A percentile compares a stretch with the other conserved stretches of the same genome.
phyloP scores from a whole-genome alignment of 2,113 vertebrate species.

The Gopherus evgoodei region DNA sequence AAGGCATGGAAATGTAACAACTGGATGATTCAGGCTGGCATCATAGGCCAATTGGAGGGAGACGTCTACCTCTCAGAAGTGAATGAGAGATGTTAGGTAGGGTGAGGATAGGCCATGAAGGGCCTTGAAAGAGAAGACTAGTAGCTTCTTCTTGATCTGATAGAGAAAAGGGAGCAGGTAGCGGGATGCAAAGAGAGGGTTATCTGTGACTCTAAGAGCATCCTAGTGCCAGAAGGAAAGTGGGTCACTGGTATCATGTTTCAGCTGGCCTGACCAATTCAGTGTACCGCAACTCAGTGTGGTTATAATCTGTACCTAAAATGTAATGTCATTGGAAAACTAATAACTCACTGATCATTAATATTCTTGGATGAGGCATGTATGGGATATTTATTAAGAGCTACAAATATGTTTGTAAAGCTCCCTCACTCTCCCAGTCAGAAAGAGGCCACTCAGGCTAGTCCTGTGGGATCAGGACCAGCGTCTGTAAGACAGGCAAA shows the following conservation, averaged over 20 bases:
- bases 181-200: background rate
- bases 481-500: too few species aligned
- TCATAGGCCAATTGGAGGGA: background rate
- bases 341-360: background rate
- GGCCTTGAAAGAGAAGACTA: background rate
- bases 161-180: background rate
- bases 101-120: accelerated
- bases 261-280: background rate
- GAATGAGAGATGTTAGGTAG: background rate
- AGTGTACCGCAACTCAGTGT: background rate
- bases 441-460: too few species aligned
- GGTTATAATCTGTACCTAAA: background rate
- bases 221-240: background rate
- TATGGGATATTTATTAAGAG: background rate
- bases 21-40: background rate
- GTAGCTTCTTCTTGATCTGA: background rate
- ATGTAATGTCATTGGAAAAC: background rate
- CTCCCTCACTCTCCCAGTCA: too few species aligned
- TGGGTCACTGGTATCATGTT: background rate
- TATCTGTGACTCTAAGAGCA: background rate
- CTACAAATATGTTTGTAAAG: too few species aligned
- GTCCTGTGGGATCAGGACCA: too few species aligned
- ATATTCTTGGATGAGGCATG: background rate
- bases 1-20: background rate
- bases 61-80: accelerated